Conservation (phyloP, 2,113 vertebrate genomes). For the Todiramphus chloris region DNA sequence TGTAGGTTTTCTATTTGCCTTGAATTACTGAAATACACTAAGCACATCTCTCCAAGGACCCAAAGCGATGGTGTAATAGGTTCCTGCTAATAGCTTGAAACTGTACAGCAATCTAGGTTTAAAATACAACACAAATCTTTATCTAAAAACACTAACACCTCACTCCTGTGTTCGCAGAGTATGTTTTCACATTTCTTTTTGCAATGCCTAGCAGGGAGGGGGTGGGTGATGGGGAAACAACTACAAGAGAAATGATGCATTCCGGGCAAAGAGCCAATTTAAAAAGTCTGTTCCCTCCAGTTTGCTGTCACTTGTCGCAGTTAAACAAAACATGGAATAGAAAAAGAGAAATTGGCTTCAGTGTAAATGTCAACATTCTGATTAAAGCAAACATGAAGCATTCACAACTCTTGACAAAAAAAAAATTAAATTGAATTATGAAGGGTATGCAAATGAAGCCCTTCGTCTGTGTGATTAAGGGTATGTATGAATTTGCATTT, state of each 20-base stretch:
- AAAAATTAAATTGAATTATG: conserved; percentile 81
- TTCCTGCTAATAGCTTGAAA: conserved; percentile 81
- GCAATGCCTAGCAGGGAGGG: conserved; percentile 58
- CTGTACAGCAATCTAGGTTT: conserved; percentile 80
- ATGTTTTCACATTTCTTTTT: conserved; percentile 79
- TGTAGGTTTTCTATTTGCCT: conserved; percentile 78
- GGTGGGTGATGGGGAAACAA: conserved; percentile 20
- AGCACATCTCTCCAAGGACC: conserved; percentile 78
- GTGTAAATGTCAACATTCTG: conserved; percentile 88
- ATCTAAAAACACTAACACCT: conserved; percentile 81
- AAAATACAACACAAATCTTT: conserved; percentile 86
- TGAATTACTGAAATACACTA: conserved; percentile 84
- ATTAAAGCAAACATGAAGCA: conserved; percentile 85
- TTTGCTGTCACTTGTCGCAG: conserved; percentile 82
- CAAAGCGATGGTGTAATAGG: conserved; percentile 69
- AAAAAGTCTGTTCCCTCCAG: conserved; percentile 82
- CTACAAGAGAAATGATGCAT: conserved; percentile 82
- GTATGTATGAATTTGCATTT: conserved; percentile 71
- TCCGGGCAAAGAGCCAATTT: conserved; percentile 83
- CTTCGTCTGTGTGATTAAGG: conserved; percentile 69
- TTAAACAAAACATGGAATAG: conserved; percentile 84
- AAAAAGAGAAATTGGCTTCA: conserved; percentile 83
- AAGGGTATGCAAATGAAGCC: conserved; percentile 78
- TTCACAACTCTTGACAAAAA: conserved; percentile 81
- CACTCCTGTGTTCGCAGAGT: conserved; percentile 68